Percentiles rank a stretch among this genome's conserved stretches.
phyloP scores from a whole-genome alignment of 1,140 invertebrate species.

The Drosophila aff. region DNA sequence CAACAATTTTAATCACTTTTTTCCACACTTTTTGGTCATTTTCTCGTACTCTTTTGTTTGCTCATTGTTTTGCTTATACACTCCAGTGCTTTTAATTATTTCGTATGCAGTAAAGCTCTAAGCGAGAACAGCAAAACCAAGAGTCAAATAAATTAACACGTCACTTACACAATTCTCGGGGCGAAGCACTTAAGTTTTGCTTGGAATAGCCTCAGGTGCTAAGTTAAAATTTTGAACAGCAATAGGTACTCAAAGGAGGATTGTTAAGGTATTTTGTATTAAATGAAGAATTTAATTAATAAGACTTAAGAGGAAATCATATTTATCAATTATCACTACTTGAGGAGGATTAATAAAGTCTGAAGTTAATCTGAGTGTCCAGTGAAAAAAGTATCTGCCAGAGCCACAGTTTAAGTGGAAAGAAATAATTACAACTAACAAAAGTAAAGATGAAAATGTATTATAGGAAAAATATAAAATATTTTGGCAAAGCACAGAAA shows the following conservation, averaged over 20 bases:
- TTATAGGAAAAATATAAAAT: not conserved
- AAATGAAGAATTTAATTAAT: not conserved
- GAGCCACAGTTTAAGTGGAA: no score
- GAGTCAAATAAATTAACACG: slow-evolving; percentile 79
- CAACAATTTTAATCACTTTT: slow-evolving; percentile 62
- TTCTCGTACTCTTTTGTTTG: slow-evolving; percentile 36
- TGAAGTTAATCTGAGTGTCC: not conserved
- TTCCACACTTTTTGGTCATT: slow-evolving; percentile 33
- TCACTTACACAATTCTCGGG: slow-evolving; percentile 60
- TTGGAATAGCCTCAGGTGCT: slow-evolving; percentile 12
- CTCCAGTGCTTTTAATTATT: slow-evolving; percentile 78
- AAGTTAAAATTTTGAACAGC: slow-evolving; percentile 8
- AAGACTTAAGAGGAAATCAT: not conserved
- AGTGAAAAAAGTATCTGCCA: no score
- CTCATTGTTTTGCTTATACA: slow-evolving; percentile 65
- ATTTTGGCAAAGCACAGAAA: not conserved
- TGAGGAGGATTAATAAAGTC: not conserved
- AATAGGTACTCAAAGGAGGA: slow-evolving; percentile 12
- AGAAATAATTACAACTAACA: not conserved
- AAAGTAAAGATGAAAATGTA: not conserved
- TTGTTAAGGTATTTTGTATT: not conserved
- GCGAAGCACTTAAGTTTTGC: slow-evolving; percentile 26
- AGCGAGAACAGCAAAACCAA: slow-evolving; percentile 55
- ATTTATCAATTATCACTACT: not conserved
- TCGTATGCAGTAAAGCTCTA: slow-evolving; percentile 68